phyloP scores from a whole-genome alignment of 2,888 invertebrate genomes.

The Lymantria dispar region DNA sequence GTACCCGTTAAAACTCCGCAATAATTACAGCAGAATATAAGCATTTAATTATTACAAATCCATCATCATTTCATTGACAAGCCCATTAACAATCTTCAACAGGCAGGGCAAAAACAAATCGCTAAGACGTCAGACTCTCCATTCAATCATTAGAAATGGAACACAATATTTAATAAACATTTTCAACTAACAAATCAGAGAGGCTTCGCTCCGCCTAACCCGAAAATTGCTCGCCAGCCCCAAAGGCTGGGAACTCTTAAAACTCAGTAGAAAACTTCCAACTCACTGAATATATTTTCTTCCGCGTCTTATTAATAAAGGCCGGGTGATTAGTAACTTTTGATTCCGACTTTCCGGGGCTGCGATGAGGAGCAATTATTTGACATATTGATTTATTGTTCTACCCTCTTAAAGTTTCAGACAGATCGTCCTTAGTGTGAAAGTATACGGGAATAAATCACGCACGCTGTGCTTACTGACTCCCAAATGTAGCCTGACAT shows the following conservation, averaged over 20 bases:
- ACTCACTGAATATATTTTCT: constrained; percentile 44
- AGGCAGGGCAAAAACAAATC: background rate
- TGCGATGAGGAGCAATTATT: constrained; percentile 74
- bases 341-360: constrained; percentile 62
- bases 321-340: constrained; percentile 76
- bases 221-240: constrained; percentile 28
- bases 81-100: background rate
- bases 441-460: constrained; percentile 22
- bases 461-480: background rate
- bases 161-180: constrained; percentile 31
- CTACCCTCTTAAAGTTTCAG: constrained; percentile 53
- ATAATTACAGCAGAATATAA: background rate
- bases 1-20: too few species aligned
- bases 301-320: constrained; percentile 67
- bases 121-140: constrained; percentile 1
- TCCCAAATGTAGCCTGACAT: too few species aligned
- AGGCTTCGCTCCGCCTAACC: constrained; percentile 26
- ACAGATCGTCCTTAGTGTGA: constrained; percentile 37
- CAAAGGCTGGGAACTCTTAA: constrained; percentile 38
- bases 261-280: constrained; percentile 38
- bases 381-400: constrained; percentile 81
- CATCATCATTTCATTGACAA: background rate
- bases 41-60: background rate
- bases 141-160: constrained; percentile 22
- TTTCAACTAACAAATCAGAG: constrained; percentile 24